These are phyloP conservation scores for Trachops cirrhosus DNA, from an alignment of 2,797 vertebrate species.

Conservation along the genomic window DNA sequence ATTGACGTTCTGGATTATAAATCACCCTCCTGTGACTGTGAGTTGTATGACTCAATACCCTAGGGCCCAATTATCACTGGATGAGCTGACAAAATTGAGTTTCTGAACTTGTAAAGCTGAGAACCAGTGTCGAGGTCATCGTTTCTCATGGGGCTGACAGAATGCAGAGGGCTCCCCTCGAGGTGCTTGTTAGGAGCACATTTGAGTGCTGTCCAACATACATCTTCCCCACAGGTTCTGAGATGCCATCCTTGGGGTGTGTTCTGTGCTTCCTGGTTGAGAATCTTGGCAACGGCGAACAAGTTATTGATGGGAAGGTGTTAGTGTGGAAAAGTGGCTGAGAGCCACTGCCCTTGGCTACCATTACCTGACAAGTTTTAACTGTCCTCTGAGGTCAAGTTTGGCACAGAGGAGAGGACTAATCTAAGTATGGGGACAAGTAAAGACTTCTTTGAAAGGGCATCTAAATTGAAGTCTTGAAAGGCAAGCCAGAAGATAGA, in stretches of 20 bases:
- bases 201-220: neutral
- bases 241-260: neutral
- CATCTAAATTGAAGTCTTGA: neutral
- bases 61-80: conserved; percentile 31
- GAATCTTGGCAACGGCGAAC: neutral
- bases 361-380: neutral
- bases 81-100: conserved; percentile 34
- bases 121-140: neutral
- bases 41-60: conserved; percentile 26
- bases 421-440: neutral
- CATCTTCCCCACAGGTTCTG: neutral
- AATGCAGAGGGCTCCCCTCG: neutral
- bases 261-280: neutral
- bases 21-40: conserved; percentile 27
- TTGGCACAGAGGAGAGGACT: neutral
- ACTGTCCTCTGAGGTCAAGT: neutral
- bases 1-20: conserved; percentile 52
- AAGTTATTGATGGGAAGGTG: neutral
- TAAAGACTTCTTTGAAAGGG: neutral
- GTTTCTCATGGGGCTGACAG: neutral
- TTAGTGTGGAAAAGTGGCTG: neutral
- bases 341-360: neutral
- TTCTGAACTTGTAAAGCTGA: conserved; percentile 39
- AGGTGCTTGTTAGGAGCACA: neutral
- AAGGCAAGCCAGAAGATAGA: neutral